Conservation (phyloP, 1,140 invertebrate species). For the Zaprionus ghesquierei region DNA sequence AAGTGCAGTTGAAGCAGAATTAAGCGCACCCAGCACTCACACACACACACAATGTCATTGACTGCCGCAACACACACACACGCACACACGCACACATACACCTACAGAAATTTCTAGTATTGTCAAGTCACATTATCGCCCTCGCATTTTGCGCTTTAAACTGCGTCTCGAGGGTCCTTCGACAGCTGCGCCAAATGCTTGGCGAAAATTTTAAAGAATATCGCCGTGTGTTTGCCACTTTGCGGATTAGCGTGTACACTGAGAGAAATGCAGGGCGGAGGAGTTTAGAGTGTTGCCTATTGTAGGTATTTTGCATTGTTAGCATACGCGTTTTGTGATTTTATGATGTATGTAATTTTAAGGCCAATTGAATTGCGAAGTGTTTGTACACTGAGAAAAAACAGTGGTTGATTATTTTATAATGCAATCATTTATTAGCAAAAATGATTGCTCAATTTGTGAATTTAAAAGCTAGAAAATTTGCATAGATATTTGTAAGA, state of each 20-base stretch:
- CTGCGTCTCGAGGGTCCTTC: slow-evolving; percentile 22
- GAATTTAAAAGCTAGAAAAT: too few relatives aligned
- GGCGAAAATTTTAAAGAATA: slow-evolving; percentile 15
- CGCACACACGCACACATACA: neutral
- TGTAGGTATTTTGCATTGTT: too few relatives aligned
- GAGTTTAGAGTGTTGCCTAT: neutral
- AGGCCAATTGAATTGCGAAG: too few relatives aligned
- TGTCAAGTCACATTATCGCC: slow-evolving; percentile 42
- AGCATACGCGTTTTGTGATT: too few relatives aligned
- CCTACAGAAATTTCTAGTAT: neutral
- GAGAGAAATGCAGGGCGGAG: neutral
- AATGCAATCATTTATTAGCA: too few relatives aligned
- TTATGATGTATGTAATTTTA: too few relatives aligned
- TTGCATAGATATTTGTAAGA: too few relatives aligned
- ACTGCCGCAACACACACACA: slow-evolving; percentile 19
- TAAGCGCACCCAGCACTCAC: slow-evolving; percentile 56
- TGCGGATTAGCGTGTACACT: neutral
- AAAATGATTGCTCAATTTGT: too few relatives aligned
- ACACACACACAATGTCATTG: slow-evolving; percentile 31
- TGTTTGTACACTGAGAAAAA: too few relatives aligned
- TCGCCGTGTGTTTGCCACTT: neutral
- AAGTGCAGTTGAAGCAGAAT: slow-evolving; percentile 63
- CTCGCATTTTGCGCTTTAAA: slow-evolving; percentile 27
- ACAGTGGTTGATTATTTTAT: too few relatives aligned
- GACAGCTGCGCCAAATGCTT: slow-evolving; percentile 32